Evolutionary conservation across 2,113 vertebrate genomes (phyloP).

Genomic region (Tetraodon nigroviridis): DNA sequence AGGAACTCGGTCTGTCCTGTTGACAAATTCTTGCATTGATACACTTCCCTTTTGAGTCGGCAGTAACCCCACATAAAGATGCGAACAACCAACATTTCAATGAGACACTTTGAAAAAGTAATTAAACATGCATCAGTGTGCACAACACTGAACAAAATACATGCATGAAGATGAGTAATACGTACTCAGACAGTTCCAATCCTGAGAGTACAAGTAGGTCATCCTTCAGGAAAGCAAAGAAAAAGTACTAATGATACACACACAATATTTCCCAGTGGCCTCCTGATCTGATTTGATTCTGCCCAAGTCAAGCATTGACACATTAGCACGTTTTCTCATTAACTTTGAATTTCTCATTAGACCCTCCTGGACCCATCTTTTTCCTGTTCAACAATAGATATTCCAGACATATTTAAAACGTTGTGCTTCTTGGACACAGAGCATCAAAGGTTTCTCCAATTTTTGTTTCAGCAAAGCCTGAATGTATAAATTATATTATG

Average conservation of each 20-base stretch:
- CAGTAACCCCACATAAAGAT: conserved; percentile 16
- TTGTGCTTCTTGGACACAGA: conserved; percentile 31
- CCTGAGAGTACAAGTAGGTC: conserved; percentile 53
- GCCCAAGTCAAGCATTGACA: conserved; percentile 60
- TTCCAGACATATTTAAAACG: conserved; percentile 29
- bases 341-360: conserved; percentile 59
- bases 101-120: conserved; percentile 40
- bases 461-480: conserved; percentile 21
- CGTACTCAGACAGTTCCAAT: conserved; percentile 15
- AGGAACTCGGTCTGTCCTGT: conserved; percentile 62
- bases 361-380: conserved; percentile 56
- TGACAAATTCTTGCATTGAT: conserved; percentile 51
- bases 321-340: conserved; percentile 67
- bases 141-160: neutral
- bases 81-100: conserved; percentile 24
- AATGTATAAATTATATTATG: conserved; percentile 47
- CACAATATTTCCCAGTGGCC: conserved; percentile 57
- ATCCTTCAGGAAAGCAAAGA: conserved; percentile 23
- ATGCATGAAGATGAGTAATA: conserved; percentile 18
- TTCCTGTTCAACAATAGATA: conserved; percentile 55
- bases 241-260: conserved; percentile 26
- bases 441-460: conserved; percentile 36
- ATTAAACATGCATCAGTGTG: conserved; percentile 23
- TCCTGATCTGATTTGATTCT: conserved; percentile 60
- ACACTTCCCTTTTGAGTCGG: conserved; percentile 54